phyloP scores from a whole-genome alignment of 2,888 invertebrate genomes.

The Xanthostigma xanthostigma region DNA sequence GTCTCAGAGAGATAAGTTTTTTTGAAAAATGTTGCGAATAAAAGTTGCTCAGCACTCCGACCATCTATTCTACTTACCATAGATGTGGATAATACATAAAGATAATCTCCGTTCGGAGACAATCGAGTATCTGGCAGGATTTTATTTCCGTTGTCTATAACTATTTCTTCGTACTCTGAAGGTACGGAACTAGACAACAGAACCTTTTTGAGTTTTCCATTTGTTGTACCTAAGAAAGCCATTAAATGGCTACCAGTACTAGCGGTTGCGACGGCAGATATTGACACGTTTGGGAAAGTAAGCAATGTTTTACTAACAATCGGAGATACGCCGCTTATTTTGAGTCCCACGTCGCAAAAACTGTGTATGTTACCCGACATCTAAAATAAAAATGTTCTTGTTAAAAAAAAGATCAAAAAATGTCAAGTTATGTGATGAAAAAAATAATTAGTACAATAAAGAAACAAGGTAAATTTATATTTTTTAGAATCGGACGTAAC shows the following conservation, averaged over 20 bases:
- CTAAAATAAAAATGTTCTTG: slow-evolving; percentile 22
- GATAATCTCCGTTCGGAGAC: slow-evolving; percentile 65
- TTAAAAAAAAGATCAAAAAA: not conserved
- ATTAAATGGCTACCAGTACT: slow-evolving; percentile 85
- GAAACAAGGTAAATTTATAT: too few species aligned
- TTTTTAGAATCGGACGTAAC: too few species aligned
- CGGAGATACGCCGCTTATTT: slow-evolving; percentile 79
- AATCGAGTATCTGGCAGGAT: slow-evolving; percentile 79
- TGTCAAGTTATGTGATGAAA: too few species aligned
- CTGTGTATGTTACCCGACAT: slow-evolving; percentile 80
- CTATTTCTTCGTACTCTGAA: slow-evolving; percentile 73
- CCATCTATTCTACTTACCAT: slow-evolving; percentile 34
- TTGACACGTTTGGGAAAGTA: slow-evolving; percentile 62
- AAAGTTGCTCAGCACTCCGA: too few species aligned
- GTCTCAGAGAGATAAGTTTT: too few species aligned
- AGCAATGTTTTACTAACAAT: slow-evolving; percentile 63
- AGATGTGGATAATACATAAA: slow-evolving; percentile 70
- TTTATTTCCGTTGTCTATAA: slow-evolving; percentile 61
- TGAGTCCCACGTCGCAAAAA: slow-evolving; percentile 83
- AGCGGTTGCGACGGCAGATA: slow-evolving; percentile 75
- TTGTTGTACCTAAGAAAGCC: slow-evolving; percentile 81
- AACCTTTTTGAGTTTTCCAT: slow-evolving; percentile 77
- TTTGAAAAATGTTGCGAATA: too few species aligned
- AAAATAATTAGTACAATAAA: too few species aligned
- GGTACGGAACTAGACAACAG: slow-evolving; percentile 55